Evolutionary conservation across 2,797 vertebrate genomes (phyloP).

Genomic region (Pachyuromys duprasi): DNA sequence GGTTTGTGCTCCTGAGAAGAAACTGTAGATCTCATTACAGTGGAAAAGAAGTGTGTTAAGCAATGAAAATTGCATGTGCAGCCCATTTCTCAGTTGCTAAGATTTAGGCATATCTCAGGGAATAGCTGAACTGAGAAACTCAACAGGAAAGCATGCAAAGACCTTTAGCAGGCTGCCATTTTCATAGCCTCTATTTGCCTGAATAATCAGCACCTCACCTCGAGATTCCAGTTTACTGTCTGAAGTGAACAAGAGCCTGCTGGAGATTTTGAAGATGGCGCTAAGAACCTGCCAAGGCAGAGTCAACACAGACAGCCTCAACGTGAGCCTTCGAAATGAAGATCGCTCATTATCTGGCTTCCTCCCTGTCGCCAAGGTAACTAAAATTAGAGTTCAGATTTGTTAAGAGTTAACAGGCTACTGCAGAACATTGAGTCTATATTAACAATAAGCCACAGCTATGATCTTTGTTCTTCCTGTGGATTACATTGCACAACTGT

Average conservation of each 20-base stretch:
- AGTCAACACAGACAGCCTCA: constrained; percentile 67
- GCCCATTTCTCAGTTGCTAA: not conserved
- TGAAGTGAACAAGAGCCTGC: constrained; percentile 29
- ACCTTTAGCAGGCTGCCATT: not conserved
- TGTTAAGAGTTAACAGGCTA: not conserved
- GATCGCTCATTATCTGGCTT: constrained; percentile 58
- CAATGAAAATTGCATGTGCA: not conserved
- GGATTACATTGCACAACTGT: not conserved
- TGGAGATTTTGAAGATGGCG: constrained; percentile 72
- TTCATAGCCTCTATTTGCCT: not conserved
- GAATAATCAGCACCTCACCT: not conserved
- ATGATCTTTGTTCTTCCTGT: constrained; percentile 9
- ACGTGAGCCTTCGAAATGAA: constrained; percentile 74
- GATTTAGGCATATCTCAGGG: not conserved
- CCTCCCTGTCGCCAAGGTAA: constrained; percentile 72
- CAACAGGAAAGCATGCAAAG: not conserved
- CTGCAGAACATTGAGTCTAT: not conserved
- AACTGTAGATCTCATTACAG: not conserved
- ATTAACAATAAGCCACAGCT: not conserved
- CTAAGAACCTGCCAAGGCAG: constrained; percentile 63
- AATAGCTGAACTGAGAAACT: not conserved
- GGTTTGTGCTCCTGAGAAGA: not conserved
- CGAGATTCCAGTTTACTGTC: not conserved
- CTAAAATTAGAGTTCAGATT: not conserved
- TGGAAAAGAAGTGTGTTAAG: not conserved